Percentiles rank a stretch among this genome's conserved stretches.
Evolutionary conservation across 2,888 invertebrate species (phyloP).

Genomic region (Metalampra italica): DNA sequence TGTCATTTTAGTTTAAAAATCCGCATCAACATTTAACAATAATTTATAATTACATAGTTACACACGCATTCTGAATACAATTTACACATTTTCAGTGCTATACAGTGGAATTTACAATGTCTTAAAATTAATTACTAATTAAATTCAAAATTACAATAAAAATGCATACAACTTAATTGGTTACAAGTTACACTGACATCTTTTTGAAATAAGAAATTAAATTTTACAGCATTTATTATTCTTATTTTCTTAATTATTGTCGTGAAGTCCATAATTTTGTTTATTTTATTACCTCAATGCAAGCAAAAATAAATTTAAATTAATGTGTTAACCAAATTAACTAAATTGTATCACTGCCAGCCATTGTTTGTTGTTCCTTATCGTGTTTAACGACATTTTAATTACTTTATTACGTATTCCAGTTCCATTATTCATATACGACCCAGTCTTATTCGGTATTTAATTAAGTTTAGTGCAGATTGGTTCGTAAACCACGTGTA

Average conservation of each 20-base stretch:
- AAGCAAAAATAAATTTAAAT: slow-evolving; percentile 16
- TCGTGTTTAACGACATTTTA: slow-evolving; percentile 21
- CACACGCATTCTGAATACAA: slow-evolving; percentile 42
- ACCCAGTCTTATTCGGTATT: slow-evolving; percentile 46
- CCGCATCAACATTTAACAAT: slow-evolving; percentile 74
- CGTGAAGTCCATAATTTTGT: slow-evolving; percentile 47
- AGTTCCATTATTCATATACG: slow-evolving; percentile 39
- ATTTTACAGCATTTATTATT: slow-evolving; percentile 40
- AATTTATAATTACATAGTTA: slow-evolving; percentile 58
- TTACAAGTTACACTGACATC: slow-evolving; percentile 1
- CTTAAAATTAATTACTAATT: neutral
- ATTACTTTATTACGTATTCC: slow-evolving; percentile 45
- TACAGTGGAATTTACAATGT: slow-evolving; percentile 16
- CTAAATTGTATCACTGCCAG: neutral
- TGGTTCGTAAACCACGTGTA: neutral
- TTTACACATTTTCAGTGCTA: slow-evolving; percentile 15
- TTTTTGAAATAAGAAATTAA: slow-evolving; percentile 12
- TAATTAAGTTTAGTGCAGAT: neutral
- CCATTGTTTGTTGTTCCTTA: slow-evolving; percentile 8
- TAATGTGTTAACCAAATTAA: too few relatives aligned
- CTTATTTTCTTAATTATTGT: slow-evolving; percentile 60
- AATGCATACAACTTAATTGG: neutral
- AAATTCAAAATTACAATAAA: too few relatives aligned
- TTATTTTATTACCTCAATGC: slow-evolving; percentile 19
- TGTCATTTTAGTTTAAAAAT: slow-evolving; percentile 70